These are phyloP conservation scores for Arrhopalites spinosus DNA, from an alignment of 2,888 invertebrate genomes.

Conservation along the genomic window DNA sequence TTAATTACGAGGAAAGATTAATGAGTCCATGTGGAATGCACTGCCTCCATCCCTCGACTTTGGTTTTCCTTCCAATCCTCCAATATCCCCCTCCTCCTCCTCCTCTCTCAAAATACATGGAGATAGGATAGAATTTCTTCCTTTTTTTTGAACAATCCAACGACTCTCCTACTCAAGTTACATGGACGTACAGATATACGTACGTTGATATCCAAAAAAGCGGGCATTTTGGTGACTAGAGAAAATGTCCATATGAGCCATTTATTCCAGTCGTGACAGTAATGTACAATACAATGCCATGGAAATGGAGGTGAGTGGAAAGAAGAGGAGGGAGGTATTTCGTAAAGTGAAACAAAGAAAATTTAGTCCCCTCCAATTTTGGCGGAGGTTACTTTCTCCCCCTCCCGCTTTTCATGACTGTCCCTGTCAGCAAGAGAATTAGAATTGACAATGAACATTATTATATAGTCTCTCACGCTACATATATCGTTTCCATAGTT, in stretches of 20 bases:
- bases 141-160: too few relatives aligned
- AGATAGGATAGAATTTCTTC: too few relatives aligned
- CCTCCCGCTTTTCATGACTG: background rate
- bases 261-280: slow-evolving; percentile 10
- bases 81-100: background rate
- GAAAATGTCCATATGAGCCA: slow-evolving; percentile 2
- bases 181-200: too few relatives aligned
- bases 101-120: background rate
- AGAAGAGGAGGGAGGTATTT: background rate
- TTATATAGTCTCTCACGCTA: background rate
- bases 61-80: background rate
- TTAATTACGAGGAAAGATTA: slow-evolving; percentile 37
- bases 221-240: too few relatives aligned
- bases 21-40: slow-evolving; percentile 36
- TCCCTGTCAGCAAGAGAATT: slow-evolving; percentile 4
- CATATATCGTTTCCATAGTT: background rate
- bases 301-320: background rate
- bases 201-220: too few relatives aligned
- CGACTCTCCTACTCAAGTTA: too few relatives aligned
- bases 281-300: background rate
- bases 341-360: slow-evolving; percentile 20
- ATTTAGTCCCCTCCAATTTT: slow-evolving; percentile 6
- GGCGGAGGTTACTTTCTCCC: background rate
- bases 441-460: background rate
- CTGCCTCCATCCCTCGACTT: background rate